A percentile compares a stretch with the other conserved stretches of the same genome.
These are phyloP conservation scores for Allophyes oxyacanthae DNA, from an alignment of 2,888 invertebrate species.

Conservation along the genomic window DNA sequence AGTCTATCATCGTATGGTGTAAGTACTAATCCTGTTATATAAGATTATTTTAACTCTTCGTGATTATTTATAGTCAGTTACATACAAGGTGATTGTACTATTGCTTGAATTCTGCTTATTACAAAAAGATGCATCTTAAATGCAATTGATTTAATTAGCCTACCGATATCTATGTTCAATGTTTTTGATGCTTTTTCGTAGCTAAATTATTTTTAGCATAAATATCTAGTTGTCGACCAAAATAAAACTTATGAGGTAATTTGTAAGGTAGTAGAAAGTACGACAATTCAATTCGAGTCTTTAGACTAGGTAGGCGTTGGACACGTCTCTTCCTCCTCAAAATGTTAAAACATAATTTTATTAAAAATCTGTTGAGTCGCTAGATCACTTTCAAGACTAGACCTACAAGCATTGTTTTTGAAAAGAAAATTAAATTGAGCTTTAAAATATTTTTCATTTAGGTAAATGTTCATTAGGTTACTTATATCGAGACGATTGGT, in stretches of 20 bases:
- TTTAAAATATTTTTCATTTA: conserved; percentile 12
- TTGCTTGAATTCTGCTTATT: conserved; percentile 16
- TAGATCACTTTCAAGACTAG: conserved; percentile 14
- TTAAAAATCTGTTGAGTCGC: conserved; percentile 2
- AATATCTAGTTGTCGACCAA: conserved; percentile 74
- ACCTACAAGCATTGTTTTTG: neutral
- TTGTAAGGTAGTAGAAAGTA: conserved; percentile 64
- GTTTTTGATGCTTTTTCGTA: conserved; percentile 45
- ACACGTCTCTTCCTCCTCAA: conserved; percentile 13
- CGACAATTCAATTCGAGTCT: conserved; percentile 40
- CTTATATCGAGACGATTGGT: neutral
- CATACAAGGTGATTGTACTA: conserved; percentile 16
- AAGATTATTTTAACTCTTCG: conserved; percentile 1
- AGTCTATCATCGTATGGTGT: conserved; percentile 20
- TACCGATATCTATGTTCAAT: conserved; percentile 30
- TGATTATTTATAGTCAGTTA: conserved; percentile 9
- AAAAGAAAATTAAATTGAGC: conserved; percentile 8
- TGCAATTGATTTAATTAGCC: conserved; percentile 21
- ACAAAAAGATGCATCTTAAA: conserved; percentile 9
- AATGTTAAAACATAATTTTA: neutral
- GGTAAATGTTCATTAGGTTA: conserved; percentile 10
- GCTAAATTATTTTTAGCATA: conserved; percentile 47
- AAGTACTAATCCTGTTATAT: conserved; percentile 30
- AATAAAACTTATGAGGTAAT: conserved; percentile 74
- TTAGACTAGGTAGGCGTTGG: conserved; percentile 30